A percentile compares a stretch with the other conserved stretches of the same genome.
These are phyloP conservation scores for Penaeus chinensis DNA, from an alignment of 1,140 invertebrate genomes.

Conservation along the genomic window DNA sequence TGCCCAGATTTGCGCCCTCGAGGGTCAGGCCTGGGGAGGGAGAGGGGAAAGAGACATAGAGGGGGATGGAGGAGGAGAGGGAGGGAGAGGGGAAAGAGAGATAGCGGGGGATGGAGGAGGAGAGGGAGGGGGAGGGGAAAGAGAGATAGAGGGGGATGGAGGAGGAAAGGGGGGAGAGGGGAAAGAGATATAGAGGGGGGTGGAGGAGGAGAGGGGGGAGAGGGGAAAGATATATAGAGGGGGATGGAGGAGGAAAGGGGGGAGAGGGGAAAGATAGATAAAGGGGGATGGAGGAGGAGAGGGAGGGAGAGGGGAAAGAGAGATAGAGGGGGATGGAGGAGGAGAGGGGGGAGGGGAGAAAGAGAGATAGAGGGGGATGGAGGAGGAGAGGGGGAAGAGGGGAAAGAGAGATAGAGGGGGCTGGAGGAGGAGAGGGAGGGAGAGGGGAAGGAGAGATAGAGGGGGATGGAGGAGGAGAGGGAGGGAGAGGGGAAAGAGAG, in stretches of 20 bases:
- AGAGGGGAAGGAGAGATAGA: not conserved
- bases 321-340: not conserved
- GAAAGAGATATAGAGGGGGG: not conserved
- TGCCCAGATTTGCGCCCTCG: constrained; percentile 57
- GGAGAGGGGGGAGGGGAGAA: not conserved
- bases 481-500: not conserved
- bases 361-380: not conserved
- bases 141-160: not conserved
- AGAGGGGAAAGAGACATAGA: not conserved
- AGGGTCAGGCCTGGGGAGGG: constrained; percentile 56
- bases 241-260: not conserved
- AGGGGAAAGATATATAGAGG: not conserved
- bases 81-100: not conserved
- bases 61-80: not conserved
- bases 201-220: not conserved
- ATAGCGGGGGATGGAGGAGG: constrained; percentile 1
- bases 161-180: not conserved
- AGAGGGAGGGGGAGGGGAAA: not conserved
- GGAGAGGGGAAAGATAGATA: not conserved
- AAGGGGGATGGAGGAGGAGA: not conserved
- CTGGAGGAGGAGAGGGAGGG: not conserved
- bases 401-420: not conserved
- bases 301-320: not conserved
- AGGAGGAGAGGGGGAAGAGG: not conserved
- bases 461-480: not conserved